Percentiles rank a stretch among this genome's conserved stretches.
Conservation (phyloP, 2,797 vertebrate species). For the Rhynchonycteris naso region DNA sequence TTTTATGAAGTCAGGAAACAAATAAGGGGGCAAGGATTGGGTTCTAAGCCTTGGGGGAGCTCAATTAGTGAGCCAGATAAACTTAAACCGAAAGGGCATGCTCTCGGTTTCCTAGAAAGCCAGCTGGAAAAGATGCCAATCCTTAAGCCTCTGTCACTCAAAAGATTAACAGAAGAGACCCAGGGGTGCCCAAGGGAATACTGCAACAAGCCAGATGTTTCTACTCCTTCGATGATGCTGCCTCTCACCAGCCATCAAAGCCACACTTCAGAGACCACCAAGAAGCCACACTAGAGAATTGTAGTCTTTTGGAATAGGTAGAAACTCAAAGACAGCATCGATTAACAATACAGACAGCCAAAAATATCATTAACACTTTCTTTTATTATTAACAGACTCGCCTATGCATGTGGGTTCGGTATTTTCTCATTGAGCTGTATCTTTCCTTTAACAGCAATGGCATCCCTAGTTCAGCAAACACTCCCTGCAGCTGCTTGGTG, state of each 20-base stretch:
- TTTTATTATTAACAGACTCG: not conserved
- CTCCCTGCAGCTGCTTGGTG: not conserved
- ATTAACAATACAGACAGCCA: not conserved
- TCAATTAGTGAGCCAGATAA: constrained; percentile 76
- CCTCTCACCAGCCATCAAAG: constrained; percentile 1
- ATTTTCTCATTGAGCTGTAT: not conserved
- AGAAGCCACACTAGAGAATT: constrained; percentile 1
- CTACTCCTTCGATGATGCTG: constrained; percentile 10
- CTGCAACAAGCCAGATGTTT: constrained; percentile 67
- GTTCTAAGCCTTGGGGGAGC: constrained; percentile 69
- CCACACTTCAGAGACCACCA: constrained; percentile 52
- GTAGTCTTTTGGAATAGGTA: not conserved
- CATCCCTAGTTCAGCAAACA: rapidly evolving
- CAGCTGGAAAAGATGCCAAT: constrained; percentile 73
- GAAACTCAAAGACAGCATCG: constrained; percentile 14
- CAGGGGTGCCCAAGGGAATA: constrained; percentile 58
- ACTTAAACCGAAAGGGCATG: constrained; percentile 67
- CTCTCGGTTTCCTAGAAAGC: constrained; percentile 76
- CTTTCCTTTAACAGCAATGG: not conserved
- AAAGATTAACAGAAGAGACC: constrained; percentile 71
- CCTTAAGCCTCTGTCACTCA: constrained; percentile 76
- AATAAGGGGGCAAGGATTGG: constrained; percentile 71
- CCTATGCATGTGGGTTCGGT: not conserved
- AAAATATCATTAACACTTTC: not conserved
- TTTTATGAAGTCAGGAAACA: constrained; percentile 77